These are phyloP conservation scores for Corythornis vintsioides DNA, from an alignment of 2,113 vertebrate genomes.

Conservation along the genomic window DNA sequence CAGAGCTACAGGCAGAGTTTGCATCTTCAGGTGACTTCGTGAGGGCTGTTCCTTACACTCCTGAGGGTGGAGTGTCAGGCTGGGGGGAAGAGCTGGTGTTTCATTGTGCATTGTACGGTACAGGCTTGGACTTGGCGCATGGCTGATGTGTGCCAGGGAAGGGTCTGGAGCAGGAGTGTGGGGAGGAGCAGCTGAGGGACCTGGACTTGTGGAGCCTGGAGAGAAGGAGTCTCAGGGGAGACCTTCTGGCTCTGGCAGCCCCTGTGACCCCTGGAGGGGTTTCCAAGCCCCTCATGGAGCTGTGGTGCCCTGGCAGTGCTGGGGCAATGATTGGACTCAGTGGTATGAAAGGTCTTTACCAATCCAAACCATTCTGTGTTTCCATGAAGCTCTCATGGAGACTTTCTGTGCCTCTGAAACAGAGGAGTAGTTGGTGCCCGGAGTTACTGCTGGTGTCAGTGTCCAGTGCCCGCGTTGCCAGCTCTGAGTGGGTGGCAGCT, in stretches of 20 bases:
- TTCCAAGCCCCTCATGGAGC: too few species aligned
- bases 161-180: too few species aligned
- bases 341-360: too few species aligned
- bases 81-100: not conserved
- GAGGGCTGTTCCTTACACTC: accelerated
- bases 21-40: accelerated
- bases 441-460: accelerated
- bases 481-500: accelerated
- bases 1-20: not conserved
- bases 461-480: accelerated
- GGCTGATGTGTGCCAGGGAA: not conserved
- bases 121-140: accelerated
- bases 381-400: not conserved
- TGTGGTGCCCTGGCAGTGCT: too few species aligned
- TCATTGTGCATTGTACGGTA: not conserved
- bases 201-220: too few species aligned
- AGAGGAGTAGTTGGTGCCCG: accelerated
- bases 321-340: too few species aligned
- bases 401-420: not conserved
- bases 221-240: too few species aligned
- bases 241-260: too few species aligned
- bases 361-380: too few species aligned
- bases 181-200: too few species aligned
- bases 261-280: too few species aligned
- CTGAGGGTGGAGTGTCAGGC: not conserved